Evolutionary conservation across 2,888 invertebrate species (phyloP).

Genomic region (Drosophila borealis): DNA sequence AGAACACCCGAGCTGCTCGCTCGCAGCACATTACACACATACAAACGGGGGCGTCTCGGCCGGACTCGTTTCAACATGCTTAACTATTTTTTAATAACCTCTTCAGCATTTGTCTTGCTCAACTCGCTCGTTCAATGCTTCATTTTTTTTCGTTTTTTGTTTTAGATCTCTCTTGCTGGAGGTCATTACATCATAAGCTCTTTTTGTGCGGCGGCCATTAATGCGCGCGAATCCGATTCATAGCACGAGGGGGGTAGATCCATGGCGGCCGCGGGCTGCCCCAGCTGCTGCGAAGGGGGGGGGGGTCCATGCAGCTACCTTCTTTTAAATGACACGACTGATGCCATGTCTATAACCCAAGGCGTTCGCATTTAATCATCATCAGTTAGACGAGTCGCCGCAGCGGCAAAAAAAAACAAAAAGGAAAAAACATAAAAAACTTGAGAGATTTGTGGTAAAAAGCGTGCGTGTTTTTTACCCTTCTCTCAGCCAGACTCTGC

Average conservation of each 20-base stretch:
- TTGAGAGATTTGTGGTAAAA: slow-evolving; percentile 75
- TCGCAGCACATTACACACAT: slow-evolving; percentile 3
- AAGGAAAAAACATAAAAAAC: slow-evolving; percentile 54
- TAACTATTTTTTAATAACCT: slow-evolving; percentile 80
- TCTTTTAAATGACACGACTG: slow-evolving; percentile 81
- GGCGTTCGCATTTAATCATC: slow-evolving; percentile 83
- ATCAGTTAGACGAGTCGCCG: slow-evolving; percentile 78
- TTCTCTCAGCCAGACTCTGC: slow-evolving; percentile 19
- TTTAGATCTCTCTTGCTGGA: slow-evolving; percentile 38
- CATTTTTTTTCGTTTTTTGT: slow-evolving; percentile 4
- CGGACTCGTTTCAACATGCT: slow-evolving; percentile 23
- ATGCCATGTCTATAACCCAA: slow-evolving; percentile 82
- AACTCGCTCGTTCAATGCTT: slow-evolving; percentile 56
- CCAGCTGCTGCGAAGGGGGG: neutral
- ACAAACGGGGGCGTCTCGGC: slow-evolving; percentile 33
- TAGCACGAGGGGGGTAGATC: slow-evolving; percentile 40
- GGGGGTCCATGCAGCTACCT: slow-evolving; percentile 63
- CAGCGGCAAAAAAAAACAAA: slow-evolving; percentile 40
- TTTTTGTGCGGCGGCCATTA: slow-evolving; percentile 73
- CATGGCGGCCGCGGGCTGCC: slow-evolving; percentile 17
- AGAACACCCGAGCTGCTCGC: slow-evolving; percentile 1
- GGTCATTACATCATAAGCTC: slow-evolving; percentile 80
- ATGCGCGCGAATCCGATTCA: slow-evolving; percentile 75
- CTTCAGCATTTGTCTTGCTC: slow-evolving; percentile 78
- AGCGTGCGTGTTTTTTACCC: slow-evolving; percentile 68